Conservation (phyloP, 2,888 invertebrate genomes). For the Odontocolon sp. region DNA sequence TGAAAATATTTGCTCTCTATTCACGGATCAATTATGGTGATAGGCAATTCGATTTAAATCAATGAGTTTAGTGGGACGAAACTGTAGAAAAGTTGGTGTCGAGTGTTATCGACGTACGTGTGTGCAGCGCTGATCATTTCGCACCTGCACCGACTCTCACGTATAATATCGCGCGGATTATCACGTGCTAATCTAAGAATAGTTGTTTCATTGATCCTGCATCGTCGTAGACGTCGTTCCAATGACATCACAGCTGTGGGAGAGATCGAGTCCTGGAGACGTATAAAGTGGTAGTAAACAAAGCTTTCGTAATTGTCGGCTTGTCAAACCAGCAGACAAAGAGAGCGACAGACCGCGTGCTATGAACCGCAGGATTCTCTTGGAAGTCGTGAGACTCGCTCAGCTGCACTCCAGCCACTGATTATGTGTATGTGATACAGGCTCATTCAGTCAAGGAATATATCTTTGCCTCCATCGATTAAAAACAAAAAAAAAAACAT, state of each 20-base stretch:
- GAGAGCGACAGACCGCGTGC: conserved; percentile 53
- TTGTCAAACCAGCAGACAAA: conserved; percentile 63
- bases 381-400: conserved; percentile 60
- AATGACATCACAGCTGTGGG: conserved; percentile 62
- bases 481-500: conserved; percentile 17
- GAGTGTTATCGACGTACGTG: conserved; percentile 36
- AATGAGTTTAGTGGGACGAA: conserved; percentile 3
- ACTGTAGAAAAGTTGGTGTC: neutral
- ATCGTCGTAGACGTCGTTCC: conserved; percentile 30
- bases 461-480: conserved; percentile 11
- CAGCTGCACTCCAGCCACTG: conserved; percentile 43
- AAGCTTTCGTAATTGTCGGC: conserved; percentile 67
- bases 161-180: conserved; percentile 47
- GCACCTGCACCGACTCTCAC: conserved; percentile 46
- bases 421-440: conserved; percentile 31
- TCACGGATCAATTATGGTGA: conserved; percentile 1
- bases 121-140: conserved; percentile 38
- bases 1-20: conserved; percentile 29
- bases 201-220: conserved; percentile 65
- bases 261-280: conserved; percentile 41
- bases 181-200: conserved; percentile 60
- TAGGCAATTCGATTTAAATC: neutral
- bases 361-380: conserved; percentile 43
- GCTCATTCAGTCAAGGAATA: conserved; percentile 28
- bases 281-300: conserved; percentile 62